Evolutionary conservation across 2,888 invertebrate genomes (phyloP), one percentile per base, ranked within the genome.

Genomic region (Agrotis exclamationis): DNA sequence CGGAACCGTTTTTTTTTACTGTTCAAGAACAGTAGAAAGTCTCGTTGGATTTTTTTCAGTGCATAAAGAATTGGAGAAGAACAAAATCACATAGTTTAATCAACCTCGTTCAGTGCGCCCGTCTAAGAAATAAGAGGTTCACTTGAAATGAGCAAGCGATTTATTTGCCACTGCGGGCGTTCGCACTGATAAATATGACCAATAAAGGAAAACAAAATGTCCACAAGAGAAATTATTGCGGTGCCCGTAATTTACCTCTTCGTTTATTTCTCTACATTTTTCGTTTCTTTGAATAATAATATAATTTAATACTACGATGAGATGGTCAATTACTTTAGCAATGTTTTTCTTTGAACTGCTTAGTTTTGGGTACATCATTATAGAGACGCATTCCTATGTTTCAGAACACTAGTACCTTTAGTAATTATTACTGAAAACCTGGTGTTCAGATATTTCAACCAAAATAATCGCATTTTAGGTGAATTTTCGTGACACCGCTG

Each of bases 171-270:
- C 91, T 88, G 85, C 90, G 85, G 89, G 91, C 89, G 88, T 87
- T 87, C 88, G 79, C 89, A 90, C 90, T 93, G 93, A 94, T 93
- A 94, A 94, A 93, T 94, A 93, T 90, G 90, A 91, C 93, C 92
- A 93, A 93, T 94, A 94, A 93, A 93, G 92, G 90, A 89, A 93
- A 93, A 93, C 92, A 93, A 93, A 93, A 94, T 92, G 92, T 93
- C 93, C 92, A 89, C 90, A 83, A 89, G 89, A 92, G 89, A 92
- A 91, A 93, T 93, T 92, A 92, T 92, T 90, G 89, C 89, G 91
- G 90, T 89, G 82, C 70, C 85, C 82, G 87, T 90, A 90, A 90
- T 91, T 89, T 89, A 91, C 88, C 86, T 90, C 82, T 84, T 85
- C 84, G 83, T 87, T 87, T 86, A 84, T 89, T 88, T 86, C 84